Evolutionary conservation across 2,888 invertebrate genomes (phyloP), one percentile per base, ranked within the genome.

Genomic region (Lycophotia porphyrea): DNA sequence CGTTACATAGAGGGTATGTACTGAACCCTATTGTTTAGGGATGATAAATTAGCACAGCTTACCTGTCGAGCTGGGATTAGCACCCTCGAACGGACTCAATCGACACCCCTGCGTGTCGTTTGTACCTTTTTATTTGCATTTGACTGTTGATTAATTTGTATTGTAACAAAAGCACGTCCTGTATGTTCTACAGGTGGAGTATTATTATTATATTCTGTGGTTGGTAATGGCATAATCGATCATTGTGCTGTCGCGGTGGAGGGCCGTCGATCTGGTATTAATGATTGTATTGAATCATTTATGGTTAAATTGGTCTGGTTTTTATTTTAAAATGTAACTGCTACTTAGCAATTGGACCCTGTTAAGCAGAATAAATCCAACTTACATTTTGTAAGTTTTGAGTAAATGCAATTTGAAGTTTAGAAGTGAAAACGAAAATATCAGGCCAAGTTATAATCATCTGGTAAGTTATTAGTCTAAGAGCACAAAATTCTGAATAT

Each of bases 21-120:
- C 84, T 87, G 87, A 85, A 91, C 93, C 93, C 94, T 90, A 93
- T 96, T 96, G 96, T 96, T 95, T 93, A 90, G 93, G 92, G 93
- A 96, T 96, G 96, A 96, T 96, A 95, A 96, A 96, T 96, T 95
- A 95, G 94, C 91, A 78, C 84, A 93, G 95, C 95, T 95, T 96
- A 96, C 96, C 96, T 96, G 96, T 93, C 95, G 91, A 74, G 87
- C 88, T 85, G 87, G 95, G 95, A 95, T 96, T 96, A 95, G 92
- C 87, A 88, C 92, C 93, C 94, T 90, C 88, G 88, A 86, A 85
- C 90, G 88, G 89, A 90, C 91, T 90, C 90, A 87, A 92, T 94
- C 92, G 93, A 92, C 94, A 92, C 95, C 94, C 95, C 90, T 91
- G 80, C 44, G 49, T 80, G 87, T 90, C 90, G 91, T 92, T 93